phyloP scores from a whole-genome alignment of 2,888 invertebrate genomes.

The Drosophila kambysellisi region DNA sequence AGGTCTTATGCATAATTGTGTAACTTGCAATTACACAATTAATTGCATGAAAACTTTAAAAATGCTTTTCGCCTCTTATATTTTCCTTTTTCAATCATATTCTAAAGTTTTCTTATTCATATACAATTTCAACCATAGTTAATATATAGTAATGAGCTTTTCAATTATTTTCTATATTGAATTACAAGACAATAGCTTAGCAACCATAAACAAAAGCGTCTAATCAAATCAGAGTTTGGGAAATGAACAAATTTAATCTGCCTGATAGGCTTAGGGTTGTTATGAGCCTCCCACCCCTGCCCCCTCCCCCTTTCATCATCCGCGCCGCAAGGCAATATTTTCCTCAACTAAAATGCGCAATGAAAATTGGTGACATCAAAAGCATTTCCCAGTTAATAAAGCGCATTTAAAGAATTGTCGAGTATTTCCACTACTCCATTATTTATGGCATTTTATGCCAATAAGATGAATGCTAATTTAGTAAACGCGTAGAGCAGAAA shows the following conservation, averaged over 20 bases:
- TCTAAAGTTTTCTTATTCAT: neutral
- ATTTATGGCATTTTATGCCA: conserved; percentile 71
- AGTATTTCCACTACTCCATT: conserved; percentile 30
- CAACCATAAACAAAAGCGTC: conserved; percentile 63
- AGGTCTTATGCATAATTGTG: neutral
- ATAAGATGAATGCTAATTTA: conserved; percentile 74
- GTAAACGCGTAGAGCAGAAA: conserved; percentile 59
- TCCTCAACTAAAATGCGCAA: conserved; percentile 59
- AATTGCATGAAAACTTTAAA: neutral
- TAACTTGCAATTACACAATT: neutral
- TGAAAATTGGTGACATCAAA: conserved; percentile 74
- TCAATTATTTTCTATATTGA: conserved; percentile 40
- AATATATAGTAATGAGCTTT: conserved; percentile 13
- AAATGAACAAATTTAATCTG: conserved; percentile 62
- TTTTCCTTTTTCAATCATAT: no score
- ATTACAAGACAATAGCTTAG: conserved; percentile 61
- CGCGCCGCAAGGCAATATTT: conserved; percentile 14
- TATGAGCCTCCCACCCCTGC: conserved; percentile 13
- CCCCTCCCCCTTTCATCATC: neutral
- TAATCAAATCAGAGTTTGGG: conserved; percentile 63
- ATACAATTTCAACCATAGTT: neutral
- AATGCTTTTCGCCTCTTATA: neutral
- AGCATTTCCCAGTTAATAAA: conserved; percentile 79
- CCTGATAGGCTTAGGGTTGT: conserved; percentile 72
- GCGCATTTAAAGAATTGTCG: conserved; percentile 55